Evolutionary conservation across 2,113 vertebrate species (phyloP).

Genomic region (Peromyscus californicus): DNA sequence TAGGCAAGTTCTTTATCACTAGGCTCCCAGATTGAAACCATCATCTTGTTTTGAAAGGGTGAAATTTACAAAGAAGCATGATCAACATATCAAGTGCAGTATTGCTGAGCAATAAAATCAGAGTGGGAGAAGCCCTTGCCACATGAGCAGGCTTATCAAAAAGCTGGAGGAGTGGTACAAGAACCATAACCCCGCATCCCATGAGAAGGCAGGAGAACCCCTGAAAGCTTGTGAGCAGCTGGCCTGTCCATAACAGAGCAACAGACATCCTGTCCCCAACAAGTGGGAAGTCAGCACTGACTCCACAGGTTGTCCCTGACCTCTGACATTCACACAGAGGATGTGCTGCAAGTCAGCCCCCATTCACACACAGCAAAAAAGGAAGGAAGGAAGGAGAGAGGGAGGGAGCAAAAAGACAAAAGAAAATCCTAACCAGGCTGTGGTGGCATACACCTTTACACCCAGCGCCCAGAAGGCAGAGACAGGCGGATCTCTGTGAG

Average conservation of each 20-base stretch:
- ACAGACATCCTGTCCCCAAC: background rate
- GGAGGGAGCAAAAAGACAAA: background rate
- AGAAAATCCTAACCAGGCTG: background rate
- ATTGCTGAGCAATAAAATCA: background rate
- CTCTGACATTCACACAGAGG: background rate
- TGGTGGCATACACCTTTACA: background rate
- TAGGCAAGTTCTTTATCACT: background rate
- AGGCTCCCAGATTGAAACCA: background rate
- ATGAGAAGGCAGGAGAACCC: background rate
- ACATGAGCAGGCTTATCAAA: background rate
- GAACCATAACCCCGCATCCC: background rate
- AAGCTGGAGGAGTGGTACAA: background rate
- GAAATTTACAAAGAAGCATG: background rate
- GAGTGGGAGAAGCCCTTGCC: background rate
- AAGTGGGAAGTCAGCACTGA: background rate
- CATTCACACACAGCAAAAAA: background rate
- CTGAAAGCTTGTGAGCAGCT: background rate
- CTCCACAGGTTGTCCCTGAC: background rate
- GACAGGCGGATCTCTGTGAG: background rate
- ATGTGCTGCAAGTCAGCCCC: background rate
- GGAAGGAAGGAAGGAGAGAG: accelerated
- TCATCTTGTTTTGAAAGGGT: background rate
- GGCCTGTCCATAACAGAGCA: background rate
- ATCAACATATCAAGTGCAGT: background rate
- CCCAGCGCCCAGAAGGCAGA: background rate